Percentiles rank a stretch among this genome's conserved stretches.
Evolutionary conservation across 2,113 vertebrate species (phyloP).

Genomic region (Manacus vitellinus): DNA sequence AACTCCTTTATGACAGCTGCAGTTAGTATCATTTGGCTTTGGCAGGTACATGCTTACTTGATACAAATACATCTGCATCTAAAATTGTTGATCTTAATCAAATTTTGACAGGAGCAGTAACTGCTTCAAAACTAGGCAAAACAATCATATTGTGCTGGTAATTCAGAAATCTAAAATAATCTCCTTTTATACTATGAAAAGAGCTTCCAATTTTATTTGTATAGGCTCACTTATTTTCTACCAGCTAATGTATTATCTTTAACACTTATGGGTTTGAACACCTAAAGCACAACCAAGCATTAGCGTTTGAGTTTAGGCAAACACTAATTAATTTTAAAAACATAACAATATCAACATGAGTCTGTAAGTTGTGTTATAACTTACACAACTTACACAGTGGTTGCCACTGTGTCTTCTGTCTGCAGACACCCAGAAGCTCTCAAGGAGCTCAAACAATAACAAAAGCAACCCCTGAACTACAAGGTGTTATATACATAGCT

Average conservation of each 20-base stretch:
- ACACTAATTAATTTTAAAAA: background rate
- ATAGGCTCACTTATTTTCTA: background rate
- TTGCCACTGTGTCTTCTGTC: background rate
- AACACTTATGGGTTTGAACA: background rate
- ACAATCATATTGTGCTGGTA: background rate
- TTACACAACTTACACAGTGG: too few species aligned
- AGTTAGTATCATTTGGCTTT: background rate
- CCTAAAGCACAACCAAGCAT: background rate
- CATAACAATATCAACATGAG: background rate
- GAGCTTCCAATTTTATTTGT: background rate
- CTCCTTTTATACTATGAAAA: background rate
- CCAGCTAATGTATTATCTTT: background rate
- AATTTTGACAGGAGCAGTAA: background rate
- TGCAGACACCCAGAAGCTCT: background rate
- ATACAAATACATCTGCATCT: background rate
- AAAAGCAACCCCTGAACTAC: background rate
- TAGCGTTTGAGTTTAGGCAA: background rate
- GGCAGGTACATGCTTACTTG: background rate
- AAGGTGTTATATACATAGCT: background rate
- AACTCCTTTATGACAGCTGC: background rate
- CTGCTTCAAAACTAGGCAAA: background rate
- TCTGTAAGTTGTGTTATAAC: background rate
- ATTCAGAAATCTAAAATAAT: conserved; percentile 13
- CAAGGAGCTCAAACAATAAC: background rate
- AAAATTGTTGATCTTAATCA: conserved; percentile 5